Conservation (phyloP, 2,888 invertebrate genomes). For the Matsumyia berberina region DNA sequence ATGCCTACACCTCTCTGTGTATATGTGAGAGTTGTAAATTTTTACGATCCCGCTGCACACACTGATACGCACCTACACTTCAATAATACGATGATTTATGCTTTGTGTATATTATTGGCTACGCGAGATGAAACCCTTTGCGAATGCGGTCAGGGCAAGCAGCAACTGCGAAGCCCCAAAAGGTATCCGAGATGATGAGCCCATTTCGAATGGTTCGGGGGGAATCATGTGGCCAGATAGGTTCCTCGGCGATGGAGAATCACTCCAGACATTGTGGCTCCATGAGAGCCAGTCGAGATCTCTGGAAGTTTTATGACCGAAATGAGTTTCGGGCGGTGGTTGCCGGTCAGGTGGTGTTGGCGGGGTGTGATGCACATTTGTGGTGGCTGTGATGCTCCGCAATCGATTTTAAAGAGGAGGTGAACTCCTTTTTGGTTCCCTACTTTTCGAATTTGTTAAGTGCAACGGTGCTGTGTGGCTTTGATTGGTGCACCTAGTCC, state of each 20-base stretch:
- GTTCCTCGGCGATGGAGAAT: constrained; percentile 3
- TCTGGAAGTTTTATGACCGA: constrained; percentile 43
- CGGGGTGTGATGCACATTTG: constrained; percentile 31
- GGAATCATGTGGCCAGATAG: constrained; percentile 31
- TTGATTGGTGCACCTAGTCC: not conserved
- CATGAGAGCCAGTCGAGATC: constrained; percentile 50
- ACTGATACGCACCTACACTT: constrained; percentile 42
- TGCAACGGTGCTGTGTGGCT: constrained; percentile 22
- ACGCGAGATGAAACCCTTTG: constrained; percentile 52
- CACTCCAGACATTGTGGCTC: constrained; percentile 71
- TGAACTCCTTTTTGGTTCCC: constrained; percentile 19
- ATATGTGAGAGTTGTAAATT: constrained; percentile 33
- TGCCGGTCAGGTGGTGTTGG: not conserved
- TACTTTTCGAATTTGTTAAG: constrained; percentile 25
- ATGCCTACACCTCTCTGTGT: not conserved
- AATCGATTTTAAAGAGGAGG: constrained; percentile 67
- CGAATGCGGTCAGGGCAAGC: constrained; percentile 59
- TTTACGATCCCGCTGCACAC: constrained; percentile 38
- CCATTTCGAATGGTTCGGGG: constrained; percentile 17
- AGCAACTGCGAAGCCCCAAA: constrained; percentile 32
- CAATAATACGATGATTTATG: constrained; percentile 72
- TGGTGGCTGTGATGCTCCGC: constrained; percentile 59
- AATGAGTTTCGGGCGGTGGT: constrained; percentile 59
- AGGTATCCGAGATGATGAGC: constrained; percentile 29
- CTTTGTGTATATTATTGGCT: constrained; percentile 74